These are phyloP conservation scores for Ornithorhynchus anatinus DNA, from an alignment of 2,113 vertebrate species.

Conservation along the genomic window DNA sequence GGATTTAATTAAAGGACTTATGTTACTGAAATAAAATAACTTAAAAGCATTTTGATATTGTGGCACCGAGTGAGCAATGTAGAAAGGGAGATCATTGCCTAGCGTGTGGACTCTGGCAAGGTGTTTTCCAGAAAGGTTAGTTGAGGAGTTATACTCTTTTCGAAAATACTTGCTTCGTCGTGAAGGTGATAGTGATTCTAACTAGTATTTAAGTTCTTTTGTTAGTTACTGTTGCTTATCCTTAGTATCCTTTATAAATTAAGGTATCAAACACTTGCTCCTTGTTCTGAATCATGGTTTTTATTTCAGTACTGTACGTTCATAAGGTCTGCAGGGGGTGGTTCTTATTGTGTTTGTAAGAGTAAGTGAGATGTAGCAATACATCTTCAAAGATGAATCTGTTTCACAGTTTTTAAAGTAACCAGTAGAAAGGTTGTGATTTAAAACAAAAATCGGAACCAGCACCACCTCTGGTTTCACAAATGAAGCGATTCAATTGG, in stretches of 20 bases:
- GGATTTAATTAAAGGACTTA: too few species aligned
- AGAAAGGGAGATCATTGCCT: too few species aligned
- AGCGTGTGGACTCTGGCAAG: too few species aligned
- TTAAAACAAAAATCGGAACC: slow-evolving; percentile 25
- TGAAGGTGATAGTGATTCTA: not conserved
- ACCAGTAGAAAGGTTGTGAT: not conserved
- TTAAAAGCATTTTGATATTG: too few species aligned
- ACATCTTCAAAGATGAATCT: not conserved
- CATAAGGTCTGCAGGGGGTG: not conserved
- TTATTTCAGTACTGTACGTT: not conserved
- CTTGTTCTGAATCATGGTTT: not conserved
- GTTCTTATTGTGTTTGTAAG: slow-evolving; percentile 5
- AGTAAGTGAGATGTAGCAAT: too few species aligned
- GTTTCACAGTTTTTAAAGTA: not conserved
- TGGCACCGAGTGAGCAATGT: too few species aligned
- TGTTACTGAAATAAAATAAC: too few species aligned
- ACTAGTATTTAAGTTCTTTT: not conserved
- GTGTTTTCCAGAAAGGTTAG: not conserved
- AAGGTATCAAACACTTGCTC: not conserved
- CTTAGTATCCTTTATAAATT: not conserved
- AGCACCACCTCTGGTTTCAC: slow-evolving; percentile 62
- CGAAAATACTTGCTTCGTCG: not conserved
- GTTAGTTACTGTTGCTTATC: not conserved
- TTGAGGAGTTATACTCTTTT: not conserved
- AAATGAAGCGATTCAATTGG: slow-evolving; percentile 51